These are phyloP conservation scores for Paralichthys olivaceus DNA, from an alignment of 2,113 vertebrate genomes.

Conservation along the genomic window DNA sequence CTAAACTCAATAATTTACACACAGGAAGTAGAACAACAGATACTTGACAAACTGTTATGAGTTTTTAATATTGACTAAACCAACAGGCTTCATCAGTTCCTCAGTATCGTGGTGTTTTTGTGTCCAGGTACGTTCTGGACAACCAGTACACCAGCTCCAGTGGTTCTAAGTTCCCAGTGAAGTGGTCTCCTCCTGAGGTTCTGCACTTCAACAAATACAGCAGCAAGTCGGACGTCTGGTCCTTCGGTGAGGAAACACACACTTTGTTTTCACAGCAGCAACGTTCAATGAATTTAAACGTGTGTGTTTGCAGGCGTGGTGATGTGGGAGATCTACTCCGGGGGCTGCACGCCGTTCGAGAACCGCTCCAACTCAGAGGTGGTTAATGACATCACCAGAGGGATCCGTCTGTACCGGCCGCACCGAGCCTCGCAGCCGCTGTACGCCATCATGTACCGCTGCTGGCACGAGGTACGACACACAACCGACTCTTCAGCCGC, in stretches of 20 bases:
- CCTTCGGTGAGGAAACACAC: conserved; percentile 85
- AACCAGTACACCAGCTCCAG: conserved; percentile 91
- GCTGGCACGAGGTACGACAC: conserved; percentile 88
- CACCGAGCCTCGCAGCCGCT: conserved; percentile 78
- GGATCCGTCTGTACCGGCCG: conserved; percentile 88
- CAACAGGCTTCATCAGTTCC: too few species aligned
- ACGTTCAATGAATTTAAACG: neutral
- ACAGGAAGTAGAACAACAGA: too few species aligned
- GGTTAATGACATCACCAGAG: conserved; percentile 86
- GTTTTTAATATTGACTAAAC: too few species aligned
- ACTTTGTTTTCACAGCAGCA: neutral
- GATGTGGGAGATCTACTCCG: conserved; percentile 93
- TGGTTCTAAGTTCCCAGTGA: conserved; percentile 90
- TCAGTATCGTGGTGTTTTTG: neutral
- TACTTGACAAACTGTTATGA: too few species aligned
- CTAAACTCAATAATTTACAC: too few species aligned
- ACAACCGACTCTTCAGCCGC: neutral
- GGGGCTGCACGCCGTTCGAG: conserved; percentile 89
- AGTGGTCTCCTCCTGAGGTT: conserved; percentile 93
- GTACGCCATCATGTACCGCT: conserved; percentile 90
- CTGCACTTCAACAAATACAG: conserved; percentile 91
- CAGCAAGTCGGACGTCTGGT: conserved; percentile 93
- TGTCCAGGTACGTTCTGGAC: conserved; percentile 86
- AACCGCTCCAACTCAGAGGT: conserved; percentile 86
- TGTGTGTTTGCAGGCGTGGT: conserved; percentile 84